phyloP scores from a whole-genome alignment of 1,140 invertebrate genomes.

The Rhopalosiphum padi region DNA sequence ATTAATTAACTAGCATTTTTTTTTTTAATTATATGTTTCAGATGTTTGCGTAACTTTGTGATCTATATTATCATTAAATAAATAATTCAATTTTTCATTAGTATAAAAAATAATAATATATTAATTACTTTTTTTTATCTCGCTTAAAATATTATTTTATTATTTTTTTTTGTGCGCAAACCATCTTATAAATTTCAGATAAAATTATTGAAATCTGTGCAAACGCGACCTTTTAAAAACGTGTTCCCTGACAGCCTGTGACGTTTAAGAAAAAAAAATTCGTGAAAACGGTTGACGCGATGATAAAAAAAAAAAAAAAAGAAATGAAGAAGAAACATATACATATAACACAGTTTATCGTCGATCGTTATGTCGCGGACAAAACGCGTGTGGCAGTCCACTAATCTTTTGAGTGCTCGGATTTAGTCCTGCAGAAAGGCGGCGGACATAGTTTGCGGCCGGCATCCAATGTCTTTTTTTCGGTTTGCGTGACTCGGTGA shows the following conservation, averaged over 20 bases:
- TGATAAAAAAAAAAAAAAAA: not conserved
- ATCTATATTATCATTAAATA: no score
- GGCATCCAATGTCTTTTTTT: not conserved
- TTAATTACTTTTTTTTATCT: no score
- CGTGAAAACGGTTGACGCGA: not conserved
- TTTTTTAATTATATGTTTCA: not conserved
- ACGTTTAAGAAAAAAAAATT: not conserved
- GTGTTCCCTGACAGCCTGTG: not conserved
- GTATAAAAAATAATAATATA: no score
- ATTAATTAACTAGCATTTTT: not conserved
- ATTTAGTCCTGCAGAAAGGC: not conserved
- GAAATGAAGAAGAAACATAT: not conserved
- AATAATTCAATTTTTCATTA: no score
- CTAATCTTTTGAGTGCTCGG: slow-evolving; percentile 9
- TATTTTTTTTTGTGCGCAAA: not conserved
- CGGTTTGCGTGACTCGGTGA: not conserved
- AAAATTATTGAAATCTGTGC: not conserved
- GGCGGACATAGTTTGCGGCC: not conserved
- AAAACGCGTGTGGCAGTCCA: not conserved
- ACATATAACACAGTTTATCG: not conserved
- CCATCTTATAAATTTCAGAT: not conserved
- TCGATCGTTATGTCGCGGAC: not conserved
- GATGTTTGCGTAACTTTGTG: no score
- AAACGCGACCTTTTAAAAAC: not conserved
- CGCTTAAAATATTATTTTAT: no score